Base-by-base conservation (phyloP, 1,140 invertebrate species). In the Nasonia giraulti region DNA sequence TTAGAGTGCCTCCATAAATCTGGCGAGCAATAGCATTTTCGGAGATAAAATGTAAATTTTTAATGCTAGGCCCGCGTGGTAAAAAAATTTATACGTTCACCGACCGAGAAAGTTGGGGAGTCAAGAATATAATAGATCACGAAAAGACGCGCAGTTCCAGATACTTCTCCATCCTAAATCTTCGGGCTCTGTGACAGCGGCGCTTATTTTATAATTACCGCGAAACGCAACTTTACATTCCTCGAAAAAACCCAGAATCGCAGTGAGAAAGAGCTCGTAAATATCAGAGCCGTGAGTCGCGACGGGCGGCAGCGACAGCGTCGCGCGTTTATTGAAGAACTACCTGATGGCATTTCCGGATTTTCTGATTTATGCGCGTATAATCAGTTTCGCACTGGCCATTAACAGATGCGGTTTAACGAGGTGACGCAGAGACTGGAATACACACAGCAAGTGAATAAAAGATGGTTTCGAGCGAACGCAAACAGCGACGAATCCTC, bases 111-210 rank as follows among this genome's bases (percentile, higher is more conserved):
- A 62, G 17, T 62, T 62, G 55, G 55, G 20, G 6, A 80, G 62
- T 33, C 66, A 80, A 77, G 68, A 69, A 74, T 37, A 44, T 66
- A 80, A 80, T 74, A 74, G 78, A 80, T 78, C 75, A 79, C 55
- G 27, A 55, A 44, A 80, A 8, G 77, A 33, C 47, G 77, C 77
- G 20, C 62, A 79, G 79, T 76, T 75, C 20, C 66, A 50, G 86
- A 87, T 87, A 86, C 85, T 87, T 86, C 85, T 83, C 85, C 69
- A 86, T 86, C 80, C 84, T 87, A 88, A 89, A 89, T 87, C 86
- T 85, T 86, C 86, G 82, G 17, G 31, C 33, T 71, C 23, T 2
- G n/a, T 1, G 73, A 8, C 55, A 62, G 55, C 55, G 23, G 37
- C 73, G n/a, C 73, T 80, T 75, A 75, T 80, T 84, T 84, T 33